phyloP scores from a whole-genome alignment of 2,113 vertebrate genomes.

The Fregetta grallaria region DNA sequence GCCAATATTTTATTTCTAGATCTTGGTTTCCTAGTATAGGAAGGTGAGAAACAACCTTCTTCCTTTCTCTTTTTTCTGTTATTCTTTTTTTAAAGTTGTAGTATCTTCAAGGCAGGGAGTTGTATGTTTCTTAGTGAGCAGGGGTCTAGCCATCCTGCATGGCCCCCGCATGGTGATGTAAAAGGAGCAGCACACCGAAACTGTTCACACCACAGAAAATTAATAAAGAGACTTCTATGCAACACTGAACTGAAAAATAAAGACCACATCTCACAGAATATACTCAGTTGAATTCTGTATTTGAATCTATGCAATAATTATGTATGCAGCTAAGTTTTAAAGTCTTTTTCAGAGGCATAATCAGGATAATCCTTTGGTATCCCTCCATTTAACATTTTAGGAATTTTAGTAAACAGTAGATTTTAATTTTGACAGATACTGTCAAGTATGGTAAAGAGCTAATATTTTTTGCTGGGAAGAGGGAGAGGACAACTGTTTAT shows the following conservation, averaged over 20 bases:
- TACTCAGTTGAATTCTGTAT: not conserved
- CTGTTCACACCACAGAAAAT: not conserved
- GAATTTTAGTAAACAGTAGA: not conserved
- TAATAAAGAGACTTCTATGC: not conserved
- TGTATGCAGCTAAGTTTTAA: not conserved
- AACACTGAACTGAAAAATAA: not conserved
- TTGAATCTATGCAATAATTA: not conserved
- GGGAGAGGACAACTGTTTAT: not conserved
- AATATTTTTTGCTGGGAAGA: not conserved
- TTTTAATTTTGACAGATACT: not conserved
- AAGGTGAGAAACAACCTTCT: not conserved
- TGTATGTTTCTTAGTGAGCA: not conserved
- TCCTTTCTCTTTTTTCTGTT: not conserved
- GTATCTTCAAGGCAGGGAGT: not conserved
- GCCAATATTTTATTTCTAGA: not conserved
- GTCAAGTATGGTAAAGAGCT: not conserved
- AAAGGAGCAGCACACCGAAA: not conserved
- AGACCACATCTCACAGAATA: not conserved
- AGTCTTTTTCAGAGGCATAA: not conserved
- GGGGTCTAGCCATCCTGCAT: not conserved
- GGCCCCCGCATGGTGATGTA: not conserved
- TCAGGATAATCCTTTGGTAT: not conserved
- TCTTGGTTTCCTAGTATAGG: not conserved
- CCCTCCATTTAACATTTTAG: not conserved
- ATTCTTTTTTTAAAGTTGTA: not conserved